Evolutionary conservation across 1,140 invertebrate species (phyloP).

Genomic region (Solenopsis fugax): DNA sequence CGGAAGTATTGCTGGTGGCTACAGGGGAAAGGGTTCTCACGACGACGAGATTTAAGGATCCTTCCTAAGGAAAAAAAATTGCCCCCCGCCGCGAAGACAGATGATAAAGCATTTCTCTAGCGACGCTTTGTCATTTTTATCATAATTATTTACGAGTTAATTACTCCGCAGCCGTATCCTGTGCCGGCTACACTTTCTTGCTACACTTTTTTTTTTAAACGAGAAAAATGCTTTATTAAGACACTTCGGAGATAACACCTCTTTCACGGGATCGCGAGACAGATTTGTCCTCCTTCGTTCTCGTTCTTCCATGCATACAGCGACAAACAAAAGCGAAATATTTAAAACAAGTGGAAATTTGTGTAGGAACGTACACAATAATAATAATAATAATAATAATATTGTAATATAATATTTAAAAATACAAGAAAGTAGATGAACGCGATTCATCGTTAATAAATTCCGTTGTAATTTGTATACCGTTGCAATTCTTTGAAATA

Average conservation of each 20-base stretch:
- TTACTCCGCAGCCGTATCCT: slow-evolving; percentile 71
- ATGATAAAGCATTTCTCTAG: slow-evolving; percentile 81
- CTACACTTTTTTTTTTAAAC: slow-evolving; percentile 33
- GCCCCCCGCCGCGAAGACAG: slow-evolving; percentile 42
- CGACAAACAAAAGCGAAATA: not conserved
- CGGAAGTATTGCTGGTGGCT: slow-evolving; percentile 38
- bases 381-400: too few relatives aligned
- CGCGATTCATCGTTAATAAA: not conserved
- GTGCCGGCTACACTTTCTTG: slow-evolving; percentile 31
- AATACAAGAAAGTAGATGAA: not conserved
- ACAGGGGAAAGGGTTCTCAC: slow-evolving; percentile 77
- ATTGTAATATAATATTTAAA: too few relatives aligned
- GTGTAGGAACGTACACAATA: too few relatives aligned
- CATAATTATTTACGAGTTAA: slow-evolving; percentile 85
- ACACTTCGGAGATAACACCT: slow-evolving; percentile 47
- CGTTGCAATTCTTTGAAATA: slow-evolving; percentile 1
- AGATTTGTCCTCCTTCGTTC: slow-evolving; percentile 17
- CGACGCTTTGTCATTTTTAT: slow-evolving; percentile 85
- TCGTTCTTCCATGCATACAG: not conserved
- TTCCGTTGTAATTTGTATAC: not conserved
- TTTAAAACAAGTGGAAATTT: not conserved
- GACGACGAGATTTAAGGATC: slow-evolving; percentile 79
- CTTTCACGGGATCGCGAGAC: slow-evolving; percentile 39
- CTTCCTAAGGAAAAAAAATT: slow-evolving; percentile 66
- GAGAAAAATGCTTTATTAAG: slow-evolving; percentile 62